A percentile compares a stretch with the other conserved stretches of the same genome.
Conservation (phyloP, 2,888 invertebrate species). For the Sinelater perroti region DNA sequence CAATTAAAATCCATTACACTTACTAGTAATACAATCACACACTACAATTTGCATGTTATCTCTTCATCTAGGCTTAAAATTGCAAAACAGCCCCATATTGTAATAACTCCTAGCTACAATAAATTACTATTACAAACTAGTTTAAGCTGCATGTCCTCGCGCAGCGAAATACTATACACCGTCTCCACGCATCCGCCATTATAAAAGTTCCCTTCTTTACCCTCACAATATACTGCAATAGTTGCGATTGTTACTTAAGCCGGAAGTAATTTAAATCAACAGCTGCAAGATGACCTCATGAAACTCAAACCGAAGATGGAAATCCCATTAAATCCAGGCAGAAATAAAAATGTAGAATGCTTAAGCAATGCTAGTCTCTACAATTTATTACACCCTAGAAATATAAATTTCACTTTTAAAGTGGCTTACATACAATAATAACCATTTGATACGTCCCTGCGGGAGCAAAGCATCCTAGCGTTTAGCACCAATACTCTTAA, state of each 20-base stretch:
- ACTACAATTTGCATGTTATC: conserved; percentile 18
- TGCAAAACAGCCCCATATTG: conserved; percentile 24
- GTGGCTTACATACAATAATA: conserved; percentile 4
- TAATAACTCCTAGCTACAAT: conserved; percentile 10
- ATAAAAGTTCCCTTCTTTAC: conserved; percentile 8
- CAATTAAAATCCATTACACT: conserved; percentile 4
- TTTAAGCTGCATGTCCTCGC: conserved; percentile 9
- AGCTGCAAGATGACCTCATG: not conserved
- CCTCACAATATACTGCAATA: too few species aligned
- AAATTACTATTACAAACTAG: conserved; percentile 18
- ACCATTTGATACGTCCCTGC: conserved; percentile 5
- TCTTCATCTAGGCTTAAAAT: conserved; percentile 12
- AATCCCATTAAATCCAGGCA: not conserved
- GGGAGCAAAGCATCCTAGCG: conserved; percentile 13
- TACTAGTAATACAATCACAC: conserved; percentile 28
- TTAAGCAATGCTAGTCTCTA: not conserved
- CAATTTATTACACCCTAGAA: conserved; percentile 8
- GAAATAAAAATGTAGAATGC: conserved; percentile 2
- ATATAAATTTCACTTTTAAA: conserved; percentile 9
- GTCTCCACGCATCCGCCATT: too few species aligned
- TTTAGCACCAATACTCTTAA: conserved; percentile 18
- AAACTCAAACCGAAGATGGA: not conserved
- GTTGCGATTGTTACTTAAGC: too few species aligned
- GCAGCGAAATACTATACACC: conserved; percentile 6
- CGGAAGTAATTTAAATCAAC: conserved; percentile 9